These are phyloP conservation scores for Oedothorax gibbosus DNA, from an alignment of 1,140 invertebrate genomes.

Conservation along the genomic window DNA sequence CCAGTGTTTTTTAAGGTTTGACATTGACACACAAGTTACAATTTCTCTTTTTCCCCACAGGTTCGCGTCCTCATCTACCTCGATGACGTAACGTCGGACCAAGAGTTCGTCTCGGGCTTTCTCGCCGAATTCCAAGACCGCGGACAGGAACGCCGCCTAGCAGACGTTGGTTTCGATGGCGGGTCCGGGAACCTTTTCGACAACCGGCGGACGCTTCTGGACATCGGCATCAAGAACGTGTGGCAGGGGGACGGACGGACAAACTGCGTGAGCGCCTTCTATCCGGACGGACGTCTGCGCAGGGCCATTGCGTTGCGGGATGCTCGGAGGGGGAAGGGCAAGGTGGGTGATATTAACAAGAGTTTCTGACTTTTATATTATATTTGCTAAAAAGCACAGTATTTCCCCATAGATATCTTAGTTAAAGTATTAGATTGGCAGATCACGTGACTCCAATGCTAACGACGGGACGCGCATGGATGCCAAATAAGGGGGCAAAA, in stretches of 20 bases:
- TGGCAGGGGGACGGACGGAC: constrained; percentile 56
- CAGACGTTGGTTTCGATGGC: constrained; percentile 43
- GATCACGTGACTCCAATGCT: too few relatives aligned
- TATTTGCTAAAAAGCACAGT: too few relatives aligned
- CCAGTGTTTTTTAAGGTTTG: too few relatives aligned
- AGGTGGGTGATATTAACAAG: background rate
- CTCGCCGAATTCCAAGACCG: constrained; percentile 16
- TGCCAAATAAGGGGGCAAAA: too few relatives aligned
- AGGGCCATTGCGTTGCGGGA: constrained; percentile 11
- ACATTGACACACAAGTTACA: background rate
- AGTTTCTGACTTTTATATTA: background rate
- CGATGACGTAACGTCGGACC: background rate
- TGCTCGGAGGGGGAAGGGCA: background rate
- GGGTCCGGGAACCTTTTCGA: constrained; percentile 11
- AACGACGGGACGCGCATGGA: too few relatives aligned
- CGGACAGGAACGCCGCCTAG: background rate
- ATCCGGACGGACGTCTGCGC: constrained; percentile 34
- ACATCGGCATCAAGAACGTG: constrained; percentile 15
- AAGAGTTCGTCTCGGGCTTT: constrained; percentile 10
- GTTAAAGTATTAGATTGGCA: too few relatives aligned
- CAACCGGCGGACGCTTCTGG: constrained; percentile 11
- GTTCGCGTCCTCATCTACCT: constrained; percentile 21
- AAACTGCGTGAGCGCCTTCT: constrained; percentile 57
- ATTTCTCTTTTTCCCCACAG: background rate
- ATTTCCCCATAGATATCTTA: too few relatives aligned